Evolutionary conservation across 2,797 vertebrate species (phyloP), one percentile per base, ranked within the genome.

Genomic region (Melopsittacus undulatus): DNA sequence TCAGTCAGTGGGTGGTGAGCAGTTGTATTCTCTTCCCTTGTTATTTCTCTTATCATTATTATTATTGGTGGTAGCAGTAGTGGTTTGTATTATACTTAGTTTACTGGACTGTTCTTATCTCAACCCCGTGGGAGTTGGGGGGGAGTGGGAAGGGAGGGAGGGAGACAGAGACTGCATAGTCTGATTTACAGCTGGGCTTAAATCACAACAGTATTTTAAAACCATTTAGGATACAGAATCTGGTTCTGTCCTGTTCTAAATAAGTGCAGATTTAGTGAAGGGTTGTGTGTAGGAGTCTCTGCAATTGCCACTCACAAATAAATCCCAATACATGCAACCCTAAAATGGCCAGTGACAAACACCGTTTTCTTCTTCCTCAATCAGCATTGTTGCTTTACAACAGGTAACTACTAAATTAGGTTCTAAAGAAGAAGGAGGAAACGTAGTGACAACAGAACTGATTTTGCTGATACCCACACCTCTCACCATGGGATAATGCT

Each of bases 361-460:
- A 69, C 5, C 0, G 1, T 43, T 30, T 34, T 51, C 24, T 21
- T 19, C 43, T 38, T 49, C 19, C 57, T 61, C 77, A 26, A 1
- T 22, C 51, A 17, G 4, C 32, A 1, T 12, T 52, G 57, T 2
- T 30, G 5, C 24, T 22, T 38, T 11, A 46, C 38, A 49, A 48
- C 11, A 20, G 4, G 14, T 48, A 40, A 1, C 32, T 3, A 13
- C 34, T 17, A 6, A 3, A 38, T 13, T 12, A 22, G 0, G 6
- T 52, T 11, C 49, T 13, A 8, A n/a, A 48, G 45, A 34, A 45
- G 51, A 10, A 64, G 30, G 7, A 21, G 13, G 66, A 89, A 48
- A n/a, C 3, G 2, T 7, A 61, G 77, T 3, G 70, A 42, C 9
- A 23, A 2, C 0, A 1, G 20, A 66, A 49, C 52, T 61, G 0